Evolutionary conservation across 2,888 invertebrate genomes (phyloP).

Genomic region (Sphinx pinastri): DNA sequence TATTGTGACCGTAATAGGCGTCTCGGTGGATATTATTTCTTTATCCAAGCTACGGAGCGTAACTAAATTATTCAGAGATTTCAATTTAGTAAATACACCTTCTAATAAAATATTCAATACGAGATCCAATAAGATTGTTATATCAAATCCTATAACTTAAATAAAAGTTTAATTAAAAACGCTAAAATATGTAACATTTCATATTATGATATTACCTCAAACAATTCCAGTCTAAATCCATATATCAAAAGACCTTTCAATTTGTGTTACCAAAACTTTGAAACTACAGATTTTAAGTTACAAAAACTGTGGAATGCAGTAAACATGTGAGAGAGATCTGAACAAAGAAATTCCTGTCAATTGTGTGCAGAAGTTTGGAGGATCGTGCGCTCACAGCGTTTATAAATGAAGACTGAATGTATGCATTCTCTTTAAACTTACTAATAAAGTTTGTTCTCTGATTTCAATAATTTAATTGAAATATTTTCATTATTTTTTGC

Average conservation of each 20-base stretch:
- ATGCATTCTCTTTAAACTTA: too few relatives aligned
- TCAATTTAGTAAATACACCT: too few relatives aligned
- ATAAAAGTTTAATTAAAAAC: too few relatives aligned
- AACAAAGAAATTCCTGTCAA: slow-evolving; percentile 25
- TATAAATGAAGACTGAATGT: too few relatives aligned
- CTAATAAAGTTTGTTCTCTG: too few relatives aligned
- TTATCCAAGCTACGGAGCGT: slow-evolving; percentile 36
- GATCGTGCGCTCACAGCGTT: neutral
- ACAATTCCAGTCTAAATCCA: too few relatives aligned
- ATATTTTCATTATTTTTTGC: too few relatives aligned
- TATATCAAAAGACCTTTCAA: too few relatives aligned
- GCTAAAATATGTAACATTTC: too few relatives aligned
- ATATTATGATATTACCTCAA: too few relatives aligned
- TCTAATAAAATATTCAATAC: neutral
- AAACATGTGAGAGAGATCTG: slow-evolving; percentile 18
- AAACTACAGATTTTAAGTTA: neutral
- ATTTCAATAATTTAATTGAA: too few relatives aligned
- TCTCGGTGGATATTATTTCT: slow-evolving; percentile 45
- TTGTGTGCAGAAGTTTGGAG: slow-evolving; percentile 6
- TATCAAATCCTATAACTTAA: too few relatives aligned
- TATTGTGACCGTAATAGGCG: slow-evolving; percentile 30
- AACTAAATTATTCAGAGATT: neutral
- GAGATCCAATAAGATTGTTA: neutral
- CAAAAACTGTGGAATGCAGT: neutral
- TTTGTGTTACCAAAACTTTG: neutral